Evolutionary conservation across 2,888 invertebrate genomes (phyloP), one percentile per base, ranked within the genome.

Genomic region (Diabrotica balteata): DNA sequence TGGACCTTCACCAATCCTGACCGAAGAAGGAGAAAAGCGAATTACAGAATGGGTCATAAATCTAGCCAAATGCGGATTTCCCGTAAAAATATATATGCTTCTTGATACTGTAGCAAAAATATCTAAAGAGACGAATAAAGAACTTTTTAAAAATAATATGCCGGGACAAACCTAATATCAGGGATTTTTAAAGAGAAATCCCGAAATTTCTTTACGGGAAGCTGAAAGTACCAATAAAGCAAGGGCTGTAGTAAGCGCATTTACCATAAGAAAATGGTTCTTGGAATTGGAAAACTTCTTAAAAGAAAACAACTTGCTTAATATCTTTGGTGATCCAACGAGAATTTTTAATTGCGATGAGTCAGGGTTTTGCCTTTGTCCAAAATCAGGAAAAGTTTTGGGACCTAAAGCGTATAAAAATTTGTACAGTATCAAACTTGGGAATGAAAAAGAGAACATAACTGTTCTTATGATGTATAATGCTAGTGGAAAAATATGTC

Each of bases 261-360:
- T 10, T 4, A 47, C 10, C 8, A 10, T 66, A 11, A 42, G 59
- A 50, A 59, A 49, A 46, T 69, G 65, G 63, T 63, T 66, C 32
- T 8, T 8, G n/a, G 66, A 63, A 51, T 46, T 66, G 42, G 17
- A 68, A 17, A 43, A 46, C 49, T 68, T 53, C 49, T 32, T 63
- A 8, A 22, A 42, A n/a, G 42, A 57, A 47, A 55, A 63, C 7
- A 47, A 51, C 44, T 44, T 52, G 7, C 10, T 22, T 55, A 54
- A 63, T 11, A 52, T 69, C 10, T 69, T 78, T 10, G 65, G 66
- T n/a, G 70, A 76, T 53, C 75, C 78, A 7, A 58, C 64, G 62
- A 71, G 77, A 60, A 76, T 79, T 42, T 77, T 79, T 8, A 80
- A 80, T 69, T 77, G 77, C 22, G 79, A 81, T 64, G 81, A 81